Conservation (phyloP, 2,113 vertebrate genomes). For the Xiphorhynchus elegans region DNA sequence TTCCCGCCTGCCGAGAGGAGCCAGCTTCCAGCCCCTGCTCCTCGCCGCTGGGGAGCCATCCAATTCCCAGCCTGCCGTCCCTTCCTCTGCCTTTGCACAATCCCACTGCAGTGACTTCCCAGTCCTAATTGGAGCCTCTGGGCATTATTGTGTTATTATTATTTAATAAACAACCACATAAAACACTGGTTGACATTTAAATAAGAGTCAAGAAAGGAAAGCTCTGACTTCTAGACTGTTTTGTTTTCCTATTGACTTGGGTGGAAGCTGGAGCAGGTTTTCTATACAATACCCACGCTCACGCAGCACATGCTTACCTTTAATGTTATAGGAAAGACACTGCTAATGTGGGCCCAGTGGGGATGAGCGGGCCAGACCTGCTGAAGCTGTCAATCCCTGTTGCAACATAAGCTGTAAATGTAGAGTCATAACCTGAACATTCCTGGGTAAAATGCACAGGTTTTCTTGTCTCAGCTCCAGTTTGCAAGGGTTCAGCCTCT, state of each 20-base stretch:
- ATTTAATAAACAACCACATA: conserved; percentile 61
- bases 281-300: background rate
- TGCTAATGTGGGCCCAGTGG: rapidly evolving
- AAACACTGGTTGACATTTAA: conserved; percentile 40
- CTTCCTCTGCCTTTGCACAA: background rate
- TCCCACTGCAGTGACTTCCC: conserved; percentile 28
- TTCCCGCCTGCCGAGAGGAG: background rate
- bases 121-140: conserved; percentile 52
- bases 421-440: background rate
- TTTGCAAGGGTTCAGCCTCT: background rate
- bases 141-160: conserved; percentile 49
- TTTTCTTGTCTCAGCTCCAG: background rate
- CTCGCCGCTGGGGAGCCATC: background rate
- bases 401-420: background rate
- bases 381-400: background rate
- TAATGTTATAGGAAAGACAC: background rate
- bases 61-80: background rate
- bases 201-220: conserved; percentile 45
- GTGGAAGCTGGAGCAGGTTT: conserved; percentile 19
- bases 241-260: background rate
- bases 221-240: conserved; percentile 12
- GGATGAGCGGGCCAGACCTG: background rate
- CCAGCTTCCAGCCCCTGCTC: background rate
- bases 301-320: background rate
- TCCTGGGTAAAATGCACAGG: background rate